These are phyloP conservation scores for Amphiprion ocellaris DNA, from an alignment of 2,113 vertebrate species.

Conservation along the genomic window DNA sequence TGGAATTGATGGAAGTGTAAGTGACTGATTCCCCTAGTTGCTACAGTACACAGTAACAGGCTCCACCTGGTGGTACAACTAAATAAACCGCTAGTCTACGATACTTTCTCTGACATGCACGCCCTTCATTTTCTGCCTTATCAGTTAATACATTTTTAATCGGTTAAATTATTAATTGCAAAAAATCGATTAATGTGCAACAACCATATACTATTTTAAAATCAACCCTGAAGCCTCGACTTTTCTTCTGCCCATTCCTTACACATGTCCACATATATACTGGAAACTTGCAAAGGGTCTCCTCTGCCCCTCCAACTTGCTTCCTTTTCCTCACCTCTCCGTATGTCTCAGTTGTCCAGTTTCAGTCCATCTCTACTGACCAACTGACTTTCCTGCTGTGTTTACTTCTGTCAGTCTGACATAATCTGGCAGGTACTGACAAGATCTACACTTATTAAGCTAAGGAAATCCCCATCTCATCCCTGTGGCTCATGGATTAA, in stretches of 20 bases:
- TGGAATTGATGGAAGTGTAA: too few relatives aligned
- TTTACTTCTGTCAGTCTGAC: slow-evolving; percentile 42
- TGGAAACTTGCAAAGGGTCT: neutral
- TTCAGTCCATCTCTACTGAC: slow-evolving; percentile 30
- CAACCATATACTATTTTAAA: too few relatives aligned
- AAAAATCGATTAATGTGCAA: too few relatives aligned
- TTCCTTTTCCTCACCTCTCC: neutral
- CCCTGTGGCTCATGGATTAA: slow-evolving; percentile 44
- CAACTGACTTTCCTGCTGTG: slow-evolving; percentile 15
- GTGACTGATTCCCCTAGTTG: too few relatives aligned
- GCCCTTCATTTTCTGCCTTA: too few relatives aligned
- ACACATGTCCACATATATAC: slow-evolving; percentile 4
- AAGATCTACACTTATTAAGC: slow-evolving; percentile 59
- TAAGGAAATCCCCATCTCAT: slow-evolving; percentile 58
- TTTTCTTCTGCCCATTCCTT: neutral
- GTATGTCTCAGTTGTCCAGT: slow-evolving; percentile 17
- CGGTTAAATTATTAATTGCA: too few relatives aligned
- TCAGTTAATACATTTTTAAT: too few relatives aligned
- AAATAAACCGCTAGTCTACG: too few relatives aligned
- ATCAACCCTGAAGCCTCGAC: neutral
- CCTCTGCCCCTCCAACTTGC: slow-evolving; percentile 14
- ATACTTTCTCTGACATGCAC: too few relatives aligned
- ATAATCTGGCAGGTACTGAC: slow-evolving; percentile 22
- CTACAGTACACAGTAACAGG: too few relatives aligned
- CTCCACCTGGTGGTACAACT: too few relatives aligned